Evolutionary conservation across 2,113 vertebrate genomes (phyloP).

Genomic region (Xiphophorus hellerii): DNA sequence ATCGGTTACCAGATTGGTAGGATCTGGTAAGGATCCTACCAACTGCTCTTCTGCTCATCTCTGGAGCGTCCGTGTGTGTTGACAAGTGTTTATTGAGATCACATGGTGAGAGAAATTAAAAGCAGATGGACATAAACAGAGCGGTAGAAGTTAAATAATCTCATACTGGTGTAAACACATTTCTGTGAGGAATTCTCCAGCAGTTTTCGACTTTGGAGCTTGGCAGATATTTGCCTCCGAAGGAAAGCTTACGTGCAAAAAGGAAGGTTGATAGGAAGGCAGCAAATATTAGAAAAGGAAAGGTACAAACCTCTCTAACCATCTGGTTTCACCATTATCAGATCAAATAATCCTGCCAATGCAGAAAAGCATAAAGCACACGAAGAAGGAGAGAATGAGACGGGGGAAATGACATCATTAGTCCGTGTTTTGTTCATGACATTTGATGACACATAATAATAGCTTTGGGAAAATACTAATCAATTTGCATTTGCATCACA

Average conservation of each 20-base stretch:
- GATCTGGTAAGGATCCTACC: neutral
- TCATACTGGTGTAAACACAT: neutral
- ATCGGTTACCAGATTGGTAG: too few relatives aligned
- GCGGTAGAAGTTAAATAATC: neutral
- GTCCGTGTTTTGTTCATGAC: neutral
- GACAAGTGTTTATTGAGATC: constrained; percentile 14
- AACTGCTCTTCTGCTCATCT: neutral
- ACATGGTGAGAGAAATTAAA: neutral
- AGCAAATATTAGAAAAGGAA: constrained; percentile 13
- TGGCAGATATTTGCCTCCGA: constrained; percentile 1
- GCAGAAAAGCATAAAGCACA: neutral
- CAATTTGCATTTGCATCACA: neutral
- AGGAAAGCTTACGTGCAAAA: neutral
- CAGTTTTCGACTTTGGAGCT: neutral
- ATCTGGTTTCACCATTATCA: constrained; percentile 23
- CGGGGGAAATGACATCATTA: neutral
- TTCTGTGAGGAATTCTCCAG: neutral
- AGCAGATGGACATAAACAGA: constrained; percentile 3
- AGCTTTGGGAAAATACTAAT: neutral
- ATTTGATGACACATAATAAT: constrained; percentile 3
- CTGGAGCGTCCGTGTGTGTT: neutral
- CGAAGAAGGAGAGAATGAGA: neutral
- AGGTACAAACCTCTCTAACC: constrained; percentile 10
- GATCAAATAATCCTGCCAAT: constrained; percentile 2
- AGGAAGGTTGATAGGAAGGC: neutral